phyloP scores from a whole-genome alignment of 2,113 vertebrate species.

The Salvelinus sp. region DNA sequence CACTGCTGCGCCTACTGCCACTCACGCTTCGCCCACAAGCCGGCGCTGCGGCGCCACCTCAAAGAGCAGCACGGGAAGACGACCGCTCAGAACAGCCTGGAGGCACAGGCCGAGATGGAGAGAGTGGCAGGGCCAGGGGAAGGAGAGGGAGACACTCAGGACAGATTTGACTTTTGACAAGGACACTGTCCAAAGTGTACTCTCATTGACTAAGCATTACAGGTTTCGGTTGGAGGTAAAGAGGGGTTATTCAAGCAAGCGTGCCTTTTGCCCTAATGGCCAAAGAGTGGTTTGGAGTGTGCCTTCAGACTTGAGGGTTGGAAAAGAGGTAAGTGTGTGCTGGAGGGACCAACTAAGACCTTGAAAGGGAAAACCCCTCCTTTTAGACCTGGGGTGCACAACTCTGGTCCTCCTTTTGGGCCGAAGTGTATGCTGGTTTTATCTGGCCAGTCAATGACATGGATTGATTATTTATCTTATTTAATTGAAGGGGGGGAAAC shows the following conservation, averaged over 20 bases:
- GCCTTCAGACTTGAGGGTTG: no score
- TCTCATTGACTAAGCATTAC: no score
- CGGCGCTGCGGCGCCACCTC: slow-evolving; percentile 86
- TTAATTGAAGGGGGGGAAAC: no score
- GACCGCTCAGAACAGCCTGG: slow-evolving; percentile 85
- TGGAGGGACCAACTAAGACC: no score
- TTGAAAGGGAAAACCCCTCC: no score
- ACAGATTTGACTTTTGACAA: slow-evolving; percentile 24
- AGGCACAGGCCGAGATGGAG: slow-evolving; percentile 76
- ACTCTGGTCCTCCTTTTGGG: neutral
- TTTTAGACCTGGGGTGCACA: no score
- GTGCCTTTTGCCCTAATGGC: no score
- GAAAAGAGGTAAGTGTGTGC: no score
- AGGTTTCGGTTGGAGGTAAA: no score
- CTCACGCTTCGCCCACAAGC: slow-evolving; percentile 92
- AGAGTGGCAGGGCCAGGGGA: slow-evolving; percentile 30
- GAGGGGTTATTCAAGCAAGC: no score
- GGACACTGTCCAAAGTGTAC: neutral
- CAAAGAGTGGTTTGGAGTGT: no score
- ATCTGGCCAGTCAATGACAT: neutral
- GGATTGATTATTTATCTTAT: neutral
- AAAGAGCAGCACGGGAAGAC: slow-evolving; percentile 95
- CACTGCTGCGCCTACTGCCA: slow-evolving; percentile 90
- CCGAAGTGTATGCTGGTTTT: neutral
- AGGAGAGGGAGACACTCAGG: slow-evolving; percentile 49